Evolutionary conservation across 2,797 vertebrate genomes (phyloP).

Genomic region (Toxotes lorentzi): DNA sequence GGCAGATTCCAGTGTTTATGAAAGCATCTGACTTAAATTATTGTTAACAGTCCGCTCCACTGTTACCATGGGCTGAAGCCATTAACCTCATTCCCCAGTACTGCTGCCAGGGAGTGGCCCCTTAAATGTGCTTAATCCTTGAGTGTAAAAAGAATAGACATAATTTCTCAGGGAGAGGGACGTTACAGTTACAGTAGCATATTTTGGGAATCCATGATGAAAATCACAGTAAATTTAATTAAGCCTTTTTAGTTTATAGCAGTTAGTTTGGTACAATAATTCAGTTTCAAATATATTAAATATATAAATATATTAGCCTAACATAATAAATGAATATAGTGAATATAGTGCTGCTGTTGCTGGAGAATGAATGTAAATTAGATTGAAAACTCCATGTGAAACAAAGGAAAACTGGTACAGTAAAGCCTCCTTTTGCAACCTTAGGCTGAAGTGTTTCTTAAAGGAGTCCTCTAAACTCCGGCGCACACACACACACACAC

Average conservation of each 20-base stretch:
- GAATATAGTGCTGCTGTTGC: no score
- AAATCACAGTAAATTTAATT: not conserved
- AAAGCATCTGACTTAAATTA: conserved; percentile 37
- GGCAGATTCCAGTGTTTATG: not conserved
- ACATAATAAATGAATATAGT: not conserved
- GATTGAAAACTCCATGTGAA: no score
- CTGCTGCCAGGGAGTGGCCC: not conserved
- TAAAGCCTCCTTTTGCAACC: no score
- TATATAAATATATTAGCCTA: no score
- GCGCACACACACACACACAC: no score
- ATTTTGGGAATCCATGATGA: not conserved
- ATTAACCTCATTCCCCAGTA: no score
- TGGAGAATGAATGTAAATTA: no score
- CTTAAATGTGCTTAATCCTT: not conserved
- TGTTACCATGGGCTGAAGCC: not conserved
- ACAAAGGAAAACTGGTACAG: no score
- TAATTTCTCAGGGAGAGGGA: not conserved
- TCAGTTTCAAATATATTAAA: not conserved
- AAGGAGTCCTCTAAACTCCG: no score
- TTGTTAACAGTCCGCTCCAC: conserved; percentile 6
- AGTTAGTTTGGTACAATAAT: not conserved
- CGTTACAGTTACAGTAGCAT: not conserved
- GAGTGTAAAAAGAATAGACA: not conserved
- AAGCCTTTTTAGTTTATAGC: no score
- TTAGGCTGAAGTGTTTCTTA: no score